phyloP scores from a whole-genome alignment of 1,140 invertebrate genomes.

The Pentalonia nigronervosa region DNA sequence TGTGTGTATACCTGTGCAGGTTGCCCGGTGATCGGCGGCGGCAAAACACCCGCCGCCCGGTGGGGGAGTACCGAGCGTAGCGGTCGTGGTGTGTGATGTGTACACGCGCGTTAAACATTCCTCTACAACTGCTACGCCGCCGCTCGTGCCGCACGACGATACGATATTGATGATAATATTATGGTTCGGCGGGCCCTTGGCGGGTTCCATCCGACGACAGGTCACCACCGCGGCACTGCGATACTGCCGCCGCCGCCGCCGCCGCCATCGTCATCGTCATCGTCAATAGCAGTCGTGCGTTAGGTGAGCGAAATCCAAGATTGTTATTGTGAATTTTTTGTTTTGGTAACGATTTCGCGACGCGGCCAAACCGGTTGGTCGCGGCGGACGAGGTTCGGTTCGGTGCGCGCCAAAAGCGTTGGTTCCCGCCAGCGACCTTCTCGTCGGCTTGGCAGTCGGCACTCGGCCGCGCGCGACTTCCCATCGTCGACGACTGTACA shows the following conservation, averaged over 20 bases:
- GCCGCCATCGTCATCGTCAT: too few relatives aligned
- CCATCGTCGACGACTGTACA: neutral
- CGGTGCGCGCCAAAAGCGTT: neutral
- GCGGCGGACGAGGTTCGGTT: neutral
- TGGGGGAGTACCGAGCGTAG: neutral
- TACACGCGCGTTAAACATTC: conserved; percentile 26
- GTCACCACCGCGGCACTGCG: neutral
- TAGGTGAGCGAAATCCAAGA: neutral
- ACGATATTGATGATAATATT: neutral
- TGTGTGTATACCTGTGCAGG: conserved; percentile 17
- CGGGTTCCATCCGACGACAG: neutral
- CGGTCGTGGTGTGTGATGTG: neutral
- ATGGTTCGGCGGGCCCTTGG: neutral
- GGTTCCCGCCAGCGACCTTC: neutral
- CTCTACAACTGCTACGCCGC: neutral
- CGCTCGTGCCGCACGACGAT: neutral
- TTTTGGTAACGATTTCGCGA: neutral
- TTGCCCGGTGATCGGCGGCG: neutral
- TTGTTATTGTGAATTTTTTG: neutral
- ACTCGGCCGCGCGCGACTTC: neutral
- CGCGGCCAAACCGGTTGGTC: neutral
- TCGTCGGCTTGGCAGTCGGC: neutral
- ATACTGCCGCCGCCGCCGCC: neutral
- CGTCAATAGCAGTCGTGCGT: neutral
- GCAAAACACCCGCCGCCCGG: neutral